Percentiles rank a stretch among this genome's conserved stretches.
phyloP scores from a whole-genome alignment of 2,113 vertebrate genomes.

The Nicator chloris region DNA sequence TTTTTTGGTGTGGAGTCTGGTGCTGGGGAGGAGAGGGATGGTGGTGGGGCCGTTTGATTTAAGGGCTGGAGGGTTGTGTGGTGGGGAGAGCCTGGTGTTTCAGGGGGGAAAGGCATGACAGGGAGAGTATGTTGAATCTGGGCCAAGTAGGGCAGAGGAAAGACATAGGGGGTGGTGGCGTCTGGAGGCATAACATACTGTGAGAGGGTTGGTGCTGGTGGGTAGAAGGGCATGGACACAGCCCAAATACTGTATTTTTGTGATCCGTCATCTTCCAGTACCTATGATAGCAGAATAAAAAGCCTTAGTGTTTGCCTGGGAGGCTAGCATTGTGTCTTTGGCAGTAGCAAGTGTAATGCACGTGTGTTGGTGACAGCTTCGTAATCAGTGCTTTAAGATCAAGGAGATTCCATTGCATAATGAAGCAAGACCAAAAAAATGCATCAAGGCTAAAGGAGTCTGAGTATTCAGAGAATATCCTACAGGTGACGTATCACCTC shows the following conservation, averaged over 20 bases:
- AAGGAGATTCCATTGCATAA: neutral
- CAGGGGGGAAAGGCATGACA: neutral
- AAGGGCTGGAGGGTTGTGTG: neutral
- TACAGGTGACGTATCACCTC: neutral
- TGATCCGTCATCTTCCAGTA: neutral
- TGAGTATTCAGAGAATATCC: neutral
- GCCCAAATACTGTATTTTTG: fast-evolving
- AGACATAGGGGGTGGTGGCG: neutral
- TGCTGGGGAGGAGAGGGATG: neutral
- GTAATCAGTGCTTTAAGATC: neutral
- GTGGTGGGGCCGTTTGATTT: neutral
- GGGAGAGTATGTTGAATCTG: neutral
- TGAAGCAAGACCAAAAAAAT: neutral
- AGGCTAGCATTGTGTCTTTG: neutral
- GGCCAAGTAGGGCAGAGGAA: neutral
- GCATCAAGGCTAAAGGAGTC: neutral
- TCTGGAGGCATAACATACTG: neutral
- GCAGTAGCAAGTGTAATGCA: neutral
- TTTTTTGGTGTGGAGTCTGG: neutral
- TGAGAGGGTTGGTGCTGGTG: neutral
- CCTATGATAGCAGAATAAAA: neutral
- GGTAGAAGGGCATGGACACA: neutral
- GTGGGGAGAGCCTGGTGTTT: neutral
- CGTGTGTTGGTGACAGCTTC: neutral
- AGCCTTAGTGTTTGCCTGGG: neutral